Evolutionary conservation across 1,140 invertebrate species (phyloP), one percentile per base, ranked within the genome.

Genomic region (Drosophila nigrodunni): DNA sequence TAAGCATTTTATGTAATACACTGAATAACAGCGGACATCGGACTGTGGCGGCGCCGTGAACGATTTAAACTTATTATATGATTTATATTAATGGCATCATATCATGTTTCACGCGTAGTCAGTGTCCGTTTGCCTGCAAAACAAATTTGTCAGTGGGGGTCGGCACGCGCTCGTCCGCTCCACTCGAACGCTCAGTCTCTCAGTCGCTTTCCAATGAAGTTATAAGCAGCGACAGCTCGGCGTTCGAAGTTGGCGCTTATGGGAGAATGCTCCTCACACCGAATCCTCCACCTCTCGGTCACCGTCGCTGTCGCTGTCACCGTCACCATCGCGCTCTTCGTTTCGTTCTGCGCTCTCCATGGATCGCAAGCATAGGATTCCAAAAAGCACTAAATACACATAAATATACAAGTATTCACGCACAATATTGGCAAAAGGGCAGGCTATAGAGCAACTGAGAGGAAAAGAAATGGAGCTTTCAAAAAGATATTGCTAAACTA

Each of bases 61-160:
- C 68, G 66, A 71, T 66, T 82, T 81, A 68, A 81, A 77, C 75
- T 90, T 89, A 90, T 89, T 75, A 81, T 68, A 75, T 92, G 90
- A 92, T 92, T 92, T 92, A 92, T 92, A 91, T 90, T 92, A 86
- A 92, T 91, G 83, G 90, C 77, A 59, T 77, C 76, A 92, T 92
- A 91, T 88, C 90, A 92, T 89, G 90, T 90, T 92, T 92, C 90
- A 91, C 90, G 90, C 90, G 86, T 92, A 79, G 69, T 88, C 74
- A 76, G 74, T 78, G 87, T 77, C 65, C 80, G 85, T 87, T 91
- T 90, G 82, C 77, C 83, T 90, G 78, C 74, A 86, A 71, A 82
- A 77, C 80, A 91, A 91, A 92, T 88, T 80, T 91, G 81, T 90
- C 90, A 92, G 90, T 92, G 87, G 90, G 90, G 90, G 90, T 92